These are phyloP conservation scores for Yponomeuta malinellus DNA, from an alignment of 2,888 invertebrate genomes.

Conservation along the genomic window DNA sequence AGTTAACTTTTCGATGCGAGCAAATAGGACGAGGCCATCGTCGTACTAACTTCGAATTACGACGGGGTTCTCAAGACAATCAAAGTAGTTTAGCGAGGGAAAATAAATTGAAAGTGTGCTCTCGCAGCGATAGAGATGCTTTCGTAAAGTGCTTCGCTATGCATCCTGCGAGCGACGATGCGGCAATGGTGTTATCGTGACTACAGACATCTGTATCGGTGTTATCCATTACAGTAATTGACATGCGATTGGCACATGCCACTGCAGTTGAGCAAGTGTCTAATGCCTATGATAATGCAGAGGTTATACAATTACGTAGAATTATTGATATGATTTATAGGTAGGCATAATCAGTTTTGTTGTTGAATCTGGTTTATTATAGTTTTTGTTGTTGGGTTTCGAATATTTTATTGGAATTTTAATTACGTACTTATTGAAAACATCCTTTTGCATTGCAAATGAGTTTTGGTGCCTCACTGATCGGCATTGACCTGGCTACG, in stretches of 20 bases:
- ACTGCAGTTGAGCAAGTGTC: background rate
- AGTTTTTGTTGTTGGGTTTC: no score
- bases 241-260: slow-evolving; percentile 11
- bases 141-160: background rate
- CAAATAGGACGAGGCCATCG: background rate
- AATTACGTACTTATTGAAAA: no score
- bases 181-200: background rate
- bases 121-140: background rate
- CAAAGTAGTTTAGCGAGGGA: background rate
- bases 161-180: background rate
- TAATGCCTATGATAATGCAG: background rate
- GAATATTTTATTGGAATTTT: no score
- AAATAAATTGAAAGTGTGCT: background rate
- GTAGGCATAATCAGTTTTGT: no score
- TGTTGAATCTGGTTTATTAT: no score
- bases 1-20: background rate
- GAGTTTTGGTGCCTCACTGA: slow-evolving; percentile 21
- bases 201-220: background rate
- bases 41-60: background rate
- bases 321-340: no score
- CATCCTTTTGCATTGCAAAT: background rate
- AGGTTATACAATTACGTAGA: no score
- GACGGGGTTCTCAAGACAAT: background rate
- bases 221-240: slow-evolving; percentile 14
- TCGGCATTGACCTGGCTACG: slow-evolving; percentile 38